Base-by-base conservation (phyloP, 2,888 invertebrate species). In the Acleris laterana region DNA sequence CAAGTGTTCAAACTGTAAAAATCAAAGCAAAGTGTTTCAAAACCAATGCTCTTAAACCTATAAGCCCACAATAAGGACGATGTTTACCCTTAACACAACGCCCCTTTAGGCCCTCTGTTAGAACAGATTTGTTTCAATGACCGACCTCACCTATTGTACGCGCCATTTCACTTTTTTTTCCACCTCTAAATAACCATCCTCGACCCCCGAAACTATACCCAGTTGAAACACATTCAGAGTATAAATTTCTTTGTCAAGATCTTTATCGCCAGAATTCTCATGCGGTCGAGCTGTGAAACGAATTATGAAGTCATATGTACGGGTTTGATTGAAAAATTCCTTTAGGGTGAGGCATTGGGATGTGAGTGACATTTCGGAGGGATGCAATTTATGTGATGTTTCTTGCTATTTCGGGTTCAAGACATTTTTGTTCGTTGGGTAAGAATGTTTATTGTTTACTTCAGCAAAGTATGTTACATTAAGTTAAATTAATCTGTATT, bases 261-360 rank as follows among this genome's bases (percentile, higher is more conserved):
- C 78, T 68, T 83, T 84, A 88, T 87, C 87, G 70, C 22, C 63
- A 70, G 73, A 72, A 72, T 83, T 82, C 84, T 81, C 82, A 80
- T 79, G 80, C 76, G 72, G 73, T 71, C 70, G 73, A 72, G 78
- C 81, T 84, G 84, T 81, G 79, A 82, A 83, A 82, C 80, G 80
- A 83, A 84, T 86, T 86, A 88, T 84, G 81, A 84, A 88, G 84
- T 85, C 83, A 81, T 84, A 80, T 84, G 87, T 82, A 83, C 78
- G 81, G 74, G 81, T 81, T 79, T 89, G 88, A 90, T 89, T 90
- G 90, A 89, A 90, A 90, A 90, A 90, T 89, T 86, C 89, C 87
- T 77, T 77, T 76, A 78, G 79, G 71, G 74, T 75, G 81, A 83
- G 69, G 71, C 76, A 74, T 81, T 82, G 81, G 83, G 84, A 81